Evolutionary conservation across 2,888 invertebrate species (phyloP).

Genomic region (Liopterus haemorrhoidalis): DNA sequence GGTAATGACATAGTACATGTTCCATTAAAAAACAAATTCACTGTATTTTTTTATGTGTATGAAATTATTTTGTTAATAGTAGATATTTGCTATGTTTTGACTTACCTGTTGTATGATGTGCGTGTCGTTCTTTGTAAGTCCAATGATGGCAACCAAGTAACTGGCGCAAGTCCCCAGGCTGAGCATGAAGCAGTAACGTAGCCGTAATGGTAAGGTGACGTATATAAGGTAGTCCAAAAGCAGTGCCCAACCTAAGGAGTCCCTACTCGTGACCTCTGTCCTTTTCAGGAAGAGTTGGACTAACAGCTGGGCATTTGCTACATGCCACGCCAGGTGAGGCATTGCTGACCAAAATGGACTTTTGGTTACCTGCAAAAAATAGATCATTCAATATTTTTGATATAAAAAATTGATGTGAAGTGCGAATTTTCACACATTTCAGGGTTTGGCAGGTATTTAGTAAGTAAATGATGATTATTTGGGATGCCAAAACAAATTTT

Average conservation of each 20-base stretch:
- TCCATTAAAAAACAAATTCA: no score
- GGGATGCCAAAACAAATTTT: no score
- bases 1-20: no score
- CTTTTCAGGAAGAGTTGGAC: slow-evolving; percentile 57
- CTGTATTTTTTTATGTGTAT: no score
- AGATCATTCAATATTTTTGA: no score
- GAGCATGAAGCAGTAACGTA: slow-evolving; percentile 57
- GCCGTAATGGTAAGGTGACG: slow-evolving; percentile 64
- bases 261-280: slow-evolving; percentile 55
- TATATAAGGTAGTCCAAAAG: slow-evolving; percentile 67
- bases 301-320: slow-evolving; percentile 57
- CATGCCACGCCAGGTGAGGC: slow-evolving; percentile 61
- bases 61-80: no score
- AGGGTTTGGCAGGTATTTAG: no score
- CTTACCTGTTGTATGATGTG: slow-evolving; percentile 50
- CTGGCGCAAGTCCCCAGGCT: slow-evolving; percentile 56
- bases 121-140: slow-evolving; percentile 50
- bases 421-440: no score
- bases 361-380: no score
- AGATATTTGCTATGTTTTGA: no score
- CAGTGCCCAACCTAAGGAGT: slow-evolving; percentile 66
- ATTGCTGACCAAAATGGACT: slow-evolving; percentile 51
- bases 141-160: slow-evolving; percentile 55
- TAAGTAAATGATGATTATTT: no score
- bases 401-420: no score